Evolutionary conservation across 2,888 invertebrate genomes (phyloP).

Genomic region (Rotaria macrura): DNA sequence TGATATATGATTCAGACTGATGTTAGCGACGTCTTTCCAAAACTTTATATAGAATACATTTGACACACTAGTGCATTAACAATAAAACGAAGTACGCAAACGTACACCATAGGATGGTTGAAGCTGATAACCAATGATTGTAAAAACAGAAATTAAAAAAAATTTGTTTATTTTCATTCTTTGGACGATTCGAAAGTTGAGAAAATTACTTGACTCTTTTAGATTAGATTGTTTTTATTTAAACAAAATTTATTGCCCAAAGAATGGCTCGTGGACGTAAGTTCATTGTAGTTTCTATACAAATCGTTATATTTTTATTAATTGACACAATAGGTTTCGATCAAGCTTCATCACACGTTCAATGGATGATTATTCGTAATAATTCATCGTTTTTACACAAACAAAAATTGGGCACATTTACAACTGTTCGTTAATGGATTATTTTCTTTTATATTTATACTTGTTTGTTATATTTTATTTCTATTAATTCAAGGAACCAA

Average conservation of each 20-base stretch:
- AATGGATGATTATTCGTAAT: slow-evolving; percentile 79
- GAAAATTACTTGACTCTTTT: no score
- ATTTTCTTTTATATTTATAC: neutral
- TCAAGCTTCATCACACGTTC: slow-evolving; percentile 57
- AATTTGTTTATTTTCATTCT: no score
- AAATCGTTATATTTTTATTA: no score
- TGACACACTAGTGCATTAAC: neutral
- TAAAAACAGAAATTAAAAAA: no score
- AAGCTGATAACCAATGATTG: no score
- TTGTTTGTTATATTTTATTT: slow-evolving; percentile 45
- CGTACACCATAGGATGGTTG: neutral
- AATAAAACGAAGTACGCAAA: neutral
- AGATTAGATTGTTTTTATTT: no score
- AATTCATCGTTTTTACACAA: slow-evolving; percentile 74
- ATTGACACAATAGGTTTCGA: neutral
- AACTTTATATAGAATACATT: neutral
- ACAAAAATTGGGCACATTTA: slow-evolving; percentile 71
- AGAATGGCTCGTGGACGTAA: no score
- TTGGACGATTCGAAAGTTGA: no score
- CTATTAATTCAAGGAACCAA: slow-evolving; percentile 62
- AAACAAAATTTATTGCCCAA: no score
- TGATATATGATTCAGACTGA: neutral
- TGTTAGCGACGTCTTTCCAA: neutral
- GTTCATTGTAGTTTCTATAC: no score
- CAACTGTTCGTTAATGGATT: slow-evolving; percentile 56